Evolutionary conservation across 2,113 vertebrate genomes (phyloP).

Genomic region (Mus musculus): GRCm39 chr3:78697501-78698000

Average conservation of each 20-base stretch:
- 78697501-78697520: not conserved
- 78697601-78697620: not conserved
- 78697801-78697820: not conserved
- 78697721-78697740: too few relatives aligned
- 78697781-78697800: not conserved
- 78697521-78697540: not conserved
- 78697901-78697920: not conserved
- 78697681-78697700: too few relatives aligned
- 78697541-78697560: not conserved
- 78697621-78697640: not conserved
- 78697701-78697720: not conserved
- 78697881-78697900: not conserved
- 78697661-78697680: not conserved
- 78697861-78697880: not conserved
- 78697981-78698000: not conserved
- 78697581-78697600: not conserved
- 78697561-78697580: not conserved
- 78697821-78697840: not conserved
- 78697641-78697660: not conserved
- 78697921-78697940: not conserved
- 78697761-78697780: not conserved
- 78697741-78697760: not conserved
- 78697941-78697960: not conserved
- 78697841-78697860: not conserved
- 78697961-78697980: not conserved